phyloP scores from a whole-genome alignment of 2,888 invertebrate genomes.

The Ochropacha duplaris region DNA sequence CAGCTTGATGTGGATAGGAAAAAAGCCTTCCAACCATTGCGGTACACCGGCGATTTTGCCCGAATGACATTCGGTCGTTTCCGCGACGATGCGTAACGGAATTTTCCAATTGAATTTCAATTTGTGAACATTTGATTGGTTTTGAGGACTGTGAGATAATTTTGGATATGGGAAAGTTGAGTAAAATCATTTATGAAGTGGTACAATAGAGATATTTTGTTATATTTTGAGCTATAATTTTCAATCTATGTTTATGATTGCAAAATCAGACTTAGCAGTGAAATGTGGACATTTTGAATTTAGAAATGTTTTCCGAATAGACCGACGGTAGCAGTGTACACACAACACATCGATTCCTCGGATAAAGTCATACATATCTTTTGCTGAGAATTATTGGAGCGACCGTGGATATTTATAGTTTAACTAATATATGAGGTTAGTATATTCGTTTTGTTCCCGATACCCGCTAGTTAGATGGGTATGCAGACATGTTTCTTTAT shows the following conservation, averaged over 20 bases:
- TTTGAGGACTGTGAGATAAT: not conserved
- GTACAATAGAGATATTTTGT: too few relatives aligned
- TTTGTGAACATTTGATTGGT: not conserved
- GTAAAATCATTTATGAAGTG: not conserved
- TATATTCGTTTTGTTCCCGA: constrained; percentile 22
- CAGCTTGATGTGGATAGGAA: constrained; percentile 25
- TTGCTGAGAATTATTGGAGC: constrained; percentile 49
- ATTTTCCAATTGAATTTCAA: not conserved
- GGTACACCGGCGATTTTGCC: constrained; percentile 4
- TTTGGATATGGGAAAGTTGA: not conserved
- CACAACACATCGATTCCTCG: constrained; percentile 17
- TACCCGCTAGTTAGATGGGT: constrained; percentile 1
- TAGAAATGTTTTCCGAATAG: not conserved
- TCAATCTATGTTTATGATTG: too few relatives aligned
- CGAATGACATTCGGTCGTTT: not conserved
- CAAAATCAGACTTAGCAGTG: too few relatives aligned
- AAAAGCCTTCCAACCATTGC: constrained; percentile 28
- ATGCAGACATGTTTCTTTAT: constrained; percentile 32
- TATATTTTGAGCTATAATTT: too few relatives aligned
- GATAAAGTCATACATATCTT: constrained; percentile 60
- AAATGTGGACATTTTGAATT: too few relatives aligned
- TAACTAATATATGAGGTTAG: constrained; percentile 39
- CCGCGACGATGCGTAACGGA: not conserved
- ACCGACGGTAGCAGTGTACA: constrained; percentile 26
- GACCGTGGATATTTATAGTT: constrained; percentile 51